Evolutionary conservation across 2,888 invertebrate genomes (phyloP).

Genomic region (Notocelia uddmanniana): DNA sequence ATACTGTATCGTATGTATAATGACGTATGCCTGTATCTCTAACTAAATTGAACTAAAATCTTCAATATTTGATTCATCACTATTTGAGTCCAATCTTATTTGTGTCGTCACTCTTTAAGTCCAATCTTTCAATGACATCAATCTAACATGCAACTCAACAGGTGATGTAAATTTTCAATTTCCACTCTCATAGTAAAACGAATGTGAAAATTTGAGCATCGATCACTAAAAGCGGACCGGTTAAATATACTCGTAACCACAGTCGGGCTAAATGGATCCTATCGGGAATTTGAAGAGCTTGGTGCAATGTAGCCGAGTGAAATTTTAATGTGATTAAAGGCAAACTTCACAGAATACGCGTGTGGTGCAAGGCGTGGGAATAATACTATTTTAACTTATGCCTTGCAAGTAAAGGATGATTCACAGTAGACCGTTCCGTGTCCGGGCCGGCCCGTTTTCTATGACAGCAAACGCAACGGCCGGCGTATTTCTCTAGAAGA

Average conservation of each 20-base stretch:
- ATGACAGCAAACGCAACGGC: too few species aligned
- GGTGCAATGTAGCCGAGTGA: slow-evolving; percentile 50
- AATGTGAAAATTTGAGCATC: slow-evolving; percentile 15
- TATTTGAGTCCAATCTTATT: too few species aligned
- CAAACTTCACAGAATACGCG: slow-evolving; percentile 49
- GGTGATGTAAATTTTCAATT: not conserved
- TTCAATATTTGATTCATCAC: too few species aligned
- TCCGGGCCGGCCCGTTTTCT: too few species aligned
- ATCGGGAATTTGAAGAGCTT: slow-evolving; percentile 47
- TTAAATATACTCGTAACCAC: slow-evolving; percentile 41
- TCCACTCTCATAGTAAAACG: slow-evolving; percentile 4
- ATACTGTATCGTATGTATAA: too few species aligned
- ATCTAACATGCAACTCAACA: not conserved
- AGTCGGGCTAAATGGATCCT: slow-evolving; percentile 40
- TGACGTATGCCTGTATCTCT: too few species aligned
- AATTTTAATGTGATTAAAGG: slow-evolving; percentile 63
- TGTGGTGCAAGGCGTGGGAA: slow-evolving; percentile 22
- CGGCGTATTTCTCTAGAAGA: too few species aligned
- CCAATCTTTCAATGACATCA: not conserved
- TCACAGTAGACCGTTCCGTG: too few species aligned
- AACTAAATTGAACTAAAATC: too few species aligned
- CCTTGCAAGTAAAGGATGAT: too few species aligned
- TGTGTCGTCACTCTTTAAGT: not conserved
- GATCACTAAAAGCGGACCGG: slow-evolving; percentile 23
- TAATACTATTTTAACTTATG: not conserved